Evolutionary conservation across 2,113 vertebrate genomes (phyloP).

Genomic region (Ranitomeya imitator): DNA sequence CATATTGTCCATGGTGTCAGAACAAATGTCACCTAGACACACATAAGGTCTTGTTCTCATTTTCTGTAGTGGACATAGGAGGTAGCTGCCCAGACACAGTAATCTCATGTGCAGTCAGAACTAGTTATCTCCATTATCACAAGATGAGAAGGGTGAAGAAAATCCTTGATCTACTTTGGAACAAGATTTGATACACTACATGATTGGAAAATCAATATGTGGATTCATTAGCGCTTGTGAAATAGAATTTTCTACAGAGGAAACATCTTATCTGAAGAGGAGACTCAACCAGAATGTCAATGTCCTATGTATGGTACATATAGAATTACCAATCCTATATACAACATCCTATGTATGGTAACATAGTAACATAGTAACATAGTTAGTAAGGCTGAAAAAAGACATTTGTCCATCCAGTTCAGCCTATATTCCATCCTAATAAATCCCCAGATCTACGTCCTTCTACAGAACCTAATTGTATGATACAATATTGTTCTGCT

Average conservation of each 20-base stretch:
- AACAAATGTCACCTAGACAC: not conserved
- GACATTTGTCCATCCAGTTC: too few relatives aligned
- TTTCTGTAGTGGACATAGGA: not conserved
- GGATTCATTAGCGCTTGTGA: conserved; percentile 35
- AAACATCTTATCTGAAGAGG: not conserved
- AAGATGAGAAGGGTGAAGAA: conserved; percentile 1
- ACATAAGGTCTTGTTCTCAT: not conserved
- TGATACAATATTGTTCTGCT: too few relatives aligned
- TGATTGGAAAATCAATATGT: conserved; percentile 50
- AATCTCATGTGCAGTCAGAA: conserved; percentile 35
- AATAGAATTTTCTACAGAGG: conserved; percentile 34
- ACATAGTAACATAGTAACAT: too few relatives aligned
- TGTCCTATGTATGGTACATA: not conserved
- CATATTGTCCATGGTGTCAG: not conserved
- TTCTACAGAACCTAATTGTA: too few relatives aligned
- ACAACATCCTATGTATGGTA: too few relatives aligned
- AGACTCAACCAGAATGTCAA: not conserved
- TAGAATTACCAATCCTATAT: too few relatives aligned
- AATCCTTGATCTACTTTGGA: conserved; percentile 40
- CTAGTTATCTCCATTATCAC: conserved; percentile 38
- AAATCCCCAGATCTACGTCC: too few relatives aligned
- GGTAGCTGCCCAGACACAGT: not conserved
- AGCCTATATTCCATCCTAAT: too few relatives aligned
- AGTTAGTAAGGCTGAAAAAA: too few relatives aligned
- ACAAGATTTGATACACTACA: conserved; percentile 44